phyloP scores from a whole-genome alignment of 1,140 invertebrate genomes.

The Aphidius ervi region DNA sequence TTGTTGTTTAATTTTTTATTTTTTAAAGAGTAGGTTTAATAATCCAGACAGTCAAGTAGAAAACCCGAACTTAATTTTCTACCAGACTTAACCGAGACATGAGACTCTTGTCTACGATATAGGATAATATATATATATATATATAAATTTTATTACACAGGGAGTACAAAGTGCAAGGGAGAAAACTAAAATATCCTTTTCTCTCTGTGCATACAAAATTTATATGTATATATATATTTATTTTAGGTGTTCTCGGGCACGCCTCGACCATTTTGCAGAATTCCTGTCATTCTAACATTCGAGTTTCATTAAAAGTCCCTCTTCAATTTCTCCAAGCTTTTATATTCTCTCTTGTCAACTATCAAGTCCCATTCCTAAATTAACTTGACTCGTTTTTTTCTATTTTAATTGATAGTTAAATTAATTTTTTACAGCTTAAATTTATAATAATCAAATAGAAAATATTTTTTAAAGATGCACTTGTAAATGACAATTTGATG shows the following conservation, averaged over 20 bases:
- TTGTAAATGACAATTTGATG: constrained; percentile 38
- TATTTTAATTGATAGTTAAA: constrained; percentile 5
- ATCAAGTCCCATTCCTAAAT: neutral
- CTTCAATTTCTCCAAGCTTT: neutral
- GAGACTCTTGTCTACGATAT: constrained; percentile 9
- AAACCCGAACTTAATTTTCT: constrained; percentile 20
- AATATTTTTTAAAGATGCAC: too few species aligned
- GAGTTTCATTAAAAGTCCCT: constrained; percentile 43
- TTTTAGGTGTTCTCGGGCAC: constrained; percentile 25
- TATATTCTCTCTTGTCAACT: neutral
- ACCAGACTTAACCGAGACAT: constrained; percentile 16
- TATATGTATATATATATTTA: constrained; percentile 9
- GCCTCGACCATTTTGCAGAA: constrained; percentile 40
- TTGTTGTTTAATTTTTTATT: neutral
- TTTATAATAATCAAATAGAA: too few species aligned
- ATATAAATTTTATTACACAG: constrained; percentile 10
- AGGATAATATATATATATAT: constrained; percentile 5
- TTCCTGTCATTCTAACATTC: constrained; percentile 43
- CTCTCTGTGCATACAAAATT: neutral
- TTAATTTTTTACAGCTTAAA: neutral
- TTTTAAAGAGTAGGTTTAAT: constrained; percentile 14
- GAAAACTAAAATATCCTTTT: neutral
- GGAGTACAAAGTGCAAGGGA: neutral
- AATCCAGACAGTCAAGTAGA: constrained; percentile 1
- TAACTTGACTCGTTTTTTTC: constrained; percentile 1